Base-by-base conservation (phyloP, 2,888 invertebrate genomes). In the Odontocerum albicorne region DNA sequence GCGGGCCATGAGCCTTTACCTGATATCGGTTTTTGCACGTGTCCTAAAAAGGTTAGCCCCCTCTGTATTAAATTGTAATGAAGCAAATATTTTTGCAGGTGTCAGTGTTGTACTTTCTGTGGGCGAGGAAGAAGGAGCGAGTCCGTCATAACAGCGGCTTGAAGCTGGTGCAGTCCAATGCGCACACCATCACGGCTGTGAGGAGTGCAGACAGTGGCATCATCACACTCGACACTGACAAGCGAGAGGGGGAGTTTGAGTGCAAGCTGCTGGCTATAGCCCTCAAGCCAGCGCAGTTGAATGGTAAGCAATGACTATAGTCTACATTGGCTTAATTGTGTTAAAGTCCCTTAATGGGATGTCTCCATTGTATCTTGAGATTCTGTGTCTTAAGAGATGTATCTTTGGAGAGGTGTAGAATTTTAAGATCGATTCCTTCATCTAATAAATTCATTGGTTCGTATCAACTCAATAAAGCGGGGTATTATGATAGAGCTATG, bases 251-350 rank as follows among this genome's bases (percentile, higher is more conserved):
- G 0, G 72, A 69, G 58, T 77, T 75, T 47, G 66, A 73, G 10
- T 77, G 77, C 47, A 73, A 66, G 60, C 65, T 72, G 21, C 63
- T 77, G 13, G 77, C 76, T 1, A 72, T 77, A 72, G 77, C 77
- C 6, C 53, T 77, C 43, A 68, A 67, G 49, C 77, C 77, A 1
- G 72, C 75, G n/a, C 68, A 76, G 46, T 67, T 77, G 1, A 58
- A 63, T 16, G 55, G 55, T 50, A 10, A 35, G 16, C 2, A 35
- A 7, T 35, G n/a, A 8, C 4, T 35, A 35, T 35, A 10, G 10
- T 27, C 6, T 6, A 27, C 6, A 7, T 6, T 27, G 10, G 10
- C 6, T n/a, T n/a, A n/a, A n/a, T n/a, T n/a, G n/a, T n/a, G n/a
- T n/a, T n/a, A n/a, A n/a, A n/a, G n/a, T n/a, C 6, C 8, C 6